Percentiles rank a stretch among this genome's conserved stretches.
phyloP scores from a whole-genome alignment of 2,113 vertebrate species.

The Notechis scutatus region DNA sequence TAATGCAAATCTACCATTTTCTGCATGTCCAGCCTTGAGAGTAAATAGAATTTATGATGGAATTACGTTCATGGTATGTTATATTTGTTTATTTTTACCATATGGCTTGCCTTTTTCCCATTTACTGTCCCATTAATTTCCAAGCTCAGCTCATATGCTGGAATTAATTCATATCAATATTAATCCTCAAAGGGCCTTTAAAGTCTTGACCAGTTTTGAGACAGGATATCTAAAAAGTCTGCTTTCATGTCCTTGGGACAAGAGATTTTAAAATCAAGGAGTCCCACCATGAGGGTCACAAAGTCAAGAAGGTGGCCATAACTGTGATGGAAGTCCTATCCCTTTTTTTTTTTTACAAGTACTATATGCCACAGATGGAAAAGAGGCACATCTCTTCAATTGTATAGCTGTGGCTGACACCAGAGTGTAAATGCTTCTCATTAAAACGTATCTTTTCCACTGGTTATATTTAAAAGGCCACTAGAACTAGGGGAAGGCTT shows the following conservation, averaged over 20 bases:
- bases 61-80: neutral
- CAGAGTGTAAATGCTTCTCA: neutral
- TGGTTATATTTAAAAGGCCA: neutral
- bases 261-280: neutral
- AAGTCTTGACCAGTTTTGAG: neutral
- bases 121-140: neutral
- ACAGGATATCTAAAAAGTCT: neutral
- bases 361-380: neutral
- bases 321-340: neutral
- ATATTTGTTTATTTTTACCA: neutral
- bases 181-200: neutral
- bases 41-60: slow-evolving; percentile 16
- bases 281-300: neutral
- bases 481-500: neutral
- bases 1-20: slow-evolving; percentile 20
- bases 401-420: neutral
- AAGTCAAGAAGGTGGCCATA: neutral
- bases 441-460: neutral
- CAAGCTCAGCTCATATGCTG: neutral
- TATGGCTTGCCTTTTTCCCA: neutral
- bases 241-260: neutral
- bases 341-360: neutral
- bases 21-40: slow-evolving; percentile 13
- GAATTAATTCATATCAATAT: neutral
- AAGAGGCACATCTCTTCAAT: neutral